These are phyloP conservation scores for Callithrix jacchus DNA, from an alignment of 2,113 vertebrate genomes.

Conservation along the genomic window DNA sequence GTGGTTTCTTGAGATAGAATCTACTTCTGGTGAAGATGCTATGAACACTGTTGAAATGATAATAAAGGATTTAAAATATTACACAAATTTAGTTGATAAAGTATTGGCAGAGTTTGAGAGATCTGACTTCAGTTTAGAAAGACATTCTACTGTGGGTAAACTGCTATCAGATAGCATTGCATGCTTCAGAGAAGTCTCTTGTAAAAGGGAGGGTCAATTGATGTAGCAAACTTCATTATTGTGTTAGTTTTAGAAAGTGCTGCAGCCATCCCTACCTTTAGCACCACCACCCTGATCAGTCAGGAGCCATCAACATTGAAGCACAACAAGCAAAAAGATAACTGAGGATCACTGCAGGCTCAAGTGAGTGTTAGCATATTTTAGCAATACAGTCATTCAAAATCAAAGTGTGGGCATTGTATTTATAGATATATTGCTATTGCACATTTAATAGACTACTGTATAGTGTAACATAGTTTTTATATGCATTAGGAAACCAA, in stretches of 20 bases:
- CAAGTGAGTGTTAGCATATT: neutral
- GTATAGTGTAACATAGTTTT: neutral
- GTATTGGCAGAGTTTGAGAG: neutral
- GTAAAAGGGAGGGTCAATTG: neutral
- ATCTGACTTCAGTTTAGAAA: neutral
- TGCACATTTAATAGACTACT: neutral
- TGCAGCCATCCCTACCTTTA: neutral
- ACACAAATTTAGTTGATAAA: neutral
- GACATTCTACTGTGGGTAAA: neutral
- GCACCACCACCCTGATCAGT: neutral
- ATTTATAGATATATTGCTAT: neutral
- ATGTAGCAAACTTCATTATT: neutral
- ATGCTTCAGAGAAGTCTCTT: neutral
- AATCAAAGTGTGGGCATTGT: neutral
- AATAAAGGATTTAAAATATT: neutral
- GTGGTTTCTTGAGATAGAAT: neutral
- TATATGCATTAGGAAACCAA: neutral
- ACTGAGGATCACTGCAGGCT: neutral
- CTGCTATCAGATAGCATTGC: neutral
- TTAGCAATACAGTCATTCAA: neutral
- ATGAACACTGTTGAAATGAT: neutral
- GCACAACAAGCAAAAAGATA: neutral
- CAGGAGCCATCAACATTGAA: neutral
- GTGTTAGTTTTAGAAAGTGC: neutral
- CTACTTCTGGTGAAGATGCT: neutral